A percentile compares a stretch with the other conserved stretches of the same genome.
Evolutionary conservation across 2,797 vertebrate species (phyloP).

Genomic region (Gymnothorax javanicus): DNA sequence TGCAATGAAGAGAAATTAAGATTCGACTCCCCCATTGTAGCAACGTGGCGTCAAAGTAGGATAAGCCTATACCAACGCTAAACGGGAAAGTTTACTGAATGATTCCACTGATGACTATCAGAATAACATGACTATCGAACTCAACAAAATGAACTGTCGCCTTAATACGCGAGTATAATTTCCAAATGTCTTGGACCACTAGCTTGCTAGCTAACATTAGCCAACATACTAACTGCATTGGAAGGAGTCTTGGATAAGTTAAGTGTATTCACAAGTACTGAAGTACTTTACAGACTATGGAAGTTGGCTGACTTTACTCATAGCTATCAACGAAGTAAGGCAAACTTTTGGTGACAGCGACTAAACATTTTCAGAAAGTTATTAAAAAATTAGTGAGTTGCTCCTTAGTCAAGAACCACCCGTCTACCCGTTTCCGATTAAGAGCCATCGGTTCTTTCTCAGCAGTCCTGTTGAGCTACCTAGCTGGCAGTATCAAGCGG

Average conservation of each 20-base stretch:
- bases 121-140: neutral
- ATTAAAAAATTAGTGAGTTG: neutral
- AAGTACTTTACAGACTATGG: neutral
- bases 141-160: neutral
- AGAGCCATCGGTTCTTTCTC: neutral
- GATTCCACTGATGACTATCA: neutral
- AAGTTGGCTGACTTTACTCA: neutral
- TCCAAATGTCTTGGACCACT: neutral
- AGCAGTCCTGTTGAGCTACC: neutral
- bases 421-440: neutral
- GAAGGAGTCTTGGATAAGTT: neutral
- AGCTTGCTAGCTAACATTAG: neutral
- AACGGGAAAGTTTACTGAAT: neutral
- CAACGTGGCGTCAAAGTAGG: neutral
- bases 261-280: neutral
- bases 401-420: neutral
- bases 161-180: neutral
- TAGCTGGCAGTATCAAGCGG: neutral
- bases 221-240: neutral
- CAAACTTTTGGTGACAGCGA: neutral
- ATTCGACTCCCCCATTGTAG: neutral
- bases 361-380: neutral
- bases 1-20: slow-evolving; percentile 12
- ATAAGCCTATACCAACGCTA: neutral
- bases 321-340: neutral